Percentiles rank a stretch among this genome's conserved stretches.
Conservation (phyloP, 1,140 invertebrate genomes). For the Dreissena rostriformis region DNA sequence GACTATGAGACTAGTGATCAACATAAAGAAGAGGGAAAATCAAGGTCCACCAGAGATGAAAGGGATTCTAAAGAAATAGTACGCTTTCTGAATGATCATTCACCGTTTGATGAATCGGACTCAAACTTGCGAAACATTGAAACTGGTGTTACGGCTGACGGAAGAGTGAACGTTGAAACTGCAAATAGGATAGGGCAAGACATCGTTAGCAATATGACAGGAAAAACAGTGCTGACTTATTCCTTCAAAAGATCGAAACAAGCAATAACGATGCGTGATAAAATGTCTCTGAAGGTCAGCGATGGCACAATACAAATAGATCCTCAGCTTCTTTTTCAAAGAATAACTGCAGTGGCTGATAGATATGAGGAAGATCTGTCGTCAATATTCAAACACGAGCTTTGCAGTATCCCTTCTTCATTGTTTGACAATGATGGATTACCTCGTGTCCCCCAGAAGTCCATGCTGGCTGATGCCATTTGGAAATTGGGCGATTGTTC, state of each 20-base stretch:
- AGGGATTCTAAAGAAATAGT: slow-evolving; percentile 29
- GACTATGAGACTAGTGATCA: slow-evolving; percentile 37
- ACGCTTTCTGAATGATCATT: background rate
- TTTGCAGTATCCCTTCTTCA: slow-evolving; percentile 51
- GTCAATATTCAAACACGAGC: slow-evolving; percentile 53
- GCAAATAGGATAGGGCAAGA: slow-evolving; percentile 44
- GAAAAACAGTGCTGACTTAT: slow-evolving; percentile 16
- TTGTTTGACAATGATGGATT: slow-evolving; percentile 59
- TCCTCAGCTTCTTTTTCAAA: slow-evolving; percentile 62
- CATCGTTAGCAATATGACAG: slow-evolving; percentile 49
- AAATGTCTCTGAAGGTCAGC: slow-evolving; percentile 36
- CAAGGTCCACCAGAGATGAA: slow-evolving; percentile 27
- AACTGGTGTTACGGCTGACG: slow-evolving; percentile 45
- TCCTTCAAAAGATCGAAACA: slow-evolving; percentile 52
- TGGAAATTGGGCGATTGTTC: slow-evolving; percentile 35
- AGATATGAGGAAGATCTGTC: background rate
- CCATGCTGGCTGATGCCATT: slow-evolving; percentile 56
- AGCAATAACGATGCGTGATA: slow-evolving; percentile 45
- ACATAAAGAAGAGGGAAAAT: slow-evolving; percentile 30
- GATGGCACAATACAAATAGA: slow-evolving; percentile 51
- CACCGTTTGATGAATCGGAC: slow-evolving; percentile 1
- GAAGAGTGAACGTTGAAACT: slow-evolving; percentile 46
- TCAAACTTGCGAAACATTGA: slow-evolving; percentile 49
- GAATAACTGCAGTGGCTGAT: slow-evolving; percentile 51
- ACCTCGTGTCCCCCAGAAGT: slow-evolving; percentile 45